Evolutionary conservation across 2,797 vertebrate species (phyloP), one percentile per base, ranked within the genome.

Genomic region (Balearica regulorum): DNA sequence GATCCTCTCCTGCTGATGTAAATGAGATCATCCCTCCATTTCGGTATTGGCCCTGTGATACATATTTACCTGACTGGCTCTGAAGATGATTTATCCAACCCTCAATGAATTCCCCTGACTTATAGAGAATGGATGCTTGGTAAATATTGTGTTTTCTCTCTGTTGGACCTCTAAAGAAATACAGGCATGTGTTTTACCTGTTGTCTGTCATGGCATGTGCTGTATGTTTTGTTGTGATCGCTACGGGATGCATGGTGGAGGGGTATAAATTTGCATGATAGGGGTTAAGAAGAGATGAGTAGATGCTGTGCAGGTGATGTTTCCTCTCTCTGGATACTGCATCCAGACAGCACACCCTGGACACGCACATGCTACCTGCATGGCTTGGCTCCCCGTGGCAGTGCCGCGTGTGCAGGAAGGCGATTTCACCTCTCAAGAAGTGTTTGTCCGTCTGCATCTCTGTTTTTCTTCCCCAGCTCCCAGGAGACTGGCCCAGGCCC

Each of bases 401-500:
- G 43, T 4, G 70, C 83, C 9, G 2, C 3, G 1, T 44, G 51
- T 53, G 13, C 0, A 3, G 71, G 55, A 39, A 20, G 43, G 25
- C 58, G 46, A 10, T 3, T 57, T 39, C 46, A 28, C 15, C 65
- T 87, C 49, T 48, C 0, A 1, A 66, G 70, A 33, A 19, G 11
- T 24, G 17, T 87, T 53, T 51, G 46, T 5, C 76, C 6, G 1
- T 29, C 88, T 71, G 37, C 68, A 93, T 86, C 76, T 91, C 61
- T 79, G 64, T 46, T 95, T 75, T 92, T 43, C 55, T 83, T 95
- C 26, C 54, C 26, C 86, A 98, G 98, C 58, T 82, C 55, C 12
- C 91, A 76, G 21, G 98, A 98, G n/a, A n/a, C 35, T 31, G 95
- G 95, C 78, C 22, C 91, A 35, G 89, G 85, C 35, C 70, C 69